A percentile compares a stretch with the other conserved stretches of the same genome.
These are phyloP conservation scores for Halichoeres trimaculatus DNA, from an alignment of 2,113 vertebrate species.

Conservation along the genomic window DNA sequence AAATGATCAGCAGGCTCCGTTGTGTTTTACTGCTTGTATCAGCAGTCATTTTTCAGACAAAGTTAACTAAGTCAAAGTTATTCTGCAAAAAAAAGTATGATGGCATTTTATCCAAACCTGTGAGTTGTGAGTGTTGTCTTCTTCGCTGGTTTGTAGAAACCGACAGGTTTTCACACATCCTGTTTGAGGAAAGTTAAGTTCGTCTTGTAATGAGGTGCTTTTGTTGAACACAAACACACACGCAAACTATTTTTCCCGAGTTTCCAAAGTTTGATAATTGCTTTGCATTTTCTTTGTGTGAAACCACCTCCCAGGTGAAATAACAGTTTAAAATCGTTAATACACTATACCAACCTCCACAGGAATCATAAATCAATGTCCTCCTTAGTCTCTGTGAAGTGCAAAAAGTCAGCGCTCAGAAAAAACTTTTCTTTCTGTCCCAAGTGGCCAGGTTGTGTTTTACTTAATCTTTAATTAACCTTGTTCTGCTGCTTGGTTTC, in stretches of 20 bases:
- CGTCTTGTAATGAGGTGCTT: constrained; percentile 29
- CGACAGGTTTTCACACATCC: not conserved
- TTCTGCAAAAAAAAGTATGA: not conserved
- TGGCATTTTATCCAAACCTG: not conserved
- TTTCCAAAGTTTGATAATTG: constrained; percentile 41
- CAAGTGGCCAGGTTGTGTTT: not conserved
- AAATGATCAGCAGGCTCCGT: not conserved
- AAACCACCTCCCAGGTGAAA: constrained; percentile 21
- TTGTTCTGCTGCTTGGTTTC: constrained; percentile 15
- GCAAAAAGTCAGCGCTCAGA: not conserved
- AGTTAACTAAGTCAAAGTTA: too few species aligned
- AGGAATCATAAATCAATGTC: constrained; percentile 19
- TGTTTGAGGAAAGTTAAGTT: constrained; percentile 3
- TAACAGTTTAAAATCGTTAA: constrained; percentile 35
- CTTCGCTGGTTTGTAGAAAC: not conserved
- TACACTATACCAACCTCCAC: not conserved
- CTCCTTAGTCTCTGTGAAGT: constrained; percentile 15
- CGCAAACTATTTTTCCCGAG: not conserved
- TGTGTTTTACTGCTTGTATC: not conserved
- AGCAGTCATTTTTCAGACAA: too few species aligned
- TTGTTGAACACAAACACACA: constrained; percentile 6
- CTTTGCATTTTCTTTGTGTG: constrained; percentile 5
- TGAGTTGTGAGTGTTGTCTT: not conserved
- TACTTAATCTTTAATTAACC: constrained; percentile 24
- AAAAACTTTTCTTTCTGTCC: not conserved